Percentiles rank a stretch among this genome's conserved stretches.
Evolutionary conservation across 92 coral and sea anemone genomes (phyloP).

Genomic region (Pocillopora meandrina): DNA sequence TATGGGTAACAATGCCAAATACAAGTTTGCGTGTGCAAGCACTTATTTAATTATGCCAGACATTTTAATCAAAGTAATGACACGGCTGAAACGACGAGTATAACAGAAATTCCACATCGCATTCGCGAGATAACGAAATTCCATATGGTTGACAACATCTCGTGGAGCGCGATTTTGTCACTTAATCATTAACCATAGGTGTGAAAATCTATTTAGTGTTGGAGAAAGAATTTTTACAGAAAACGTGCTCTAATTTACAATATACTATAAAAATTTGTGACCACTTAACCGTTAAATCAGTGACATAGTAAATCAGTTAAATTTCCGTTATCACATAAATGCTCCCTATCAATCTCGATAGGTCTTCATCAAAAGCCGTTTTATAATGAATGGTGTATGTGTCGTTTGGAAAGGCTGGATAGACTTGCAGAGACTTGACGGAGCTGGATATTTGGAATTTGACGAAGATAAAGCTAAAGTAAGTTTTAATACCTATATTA

Average conservation of each 20-base stretch:
- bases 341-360: slow-evolving; percentile 17
- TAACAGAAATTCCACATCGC: slow-evolving; percentile 8
- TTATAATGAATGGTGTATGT: slow-evolving; percentile 97
- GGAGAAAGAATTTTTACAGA: not conserved
- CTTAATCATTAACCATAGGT: not conserved
- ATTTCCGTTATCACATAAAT: not conserved
- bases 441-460: slow-evolving; percentile 92
- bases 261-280: not conserved
- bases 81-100: not conserved
- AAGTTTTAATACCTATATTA: not conserved
- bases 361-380: slow-evolving; percentile 91
- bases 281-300: not conserved
- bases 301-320: not conserved
- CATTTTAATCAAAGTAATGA: slow-evolving; percentile 28
- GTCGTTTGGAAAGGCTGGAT: slow-evolving; percentile 97
- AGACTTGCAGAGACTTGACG: slow-evolving; percentile 93
- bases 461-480: slow-evolving; percentile 96
- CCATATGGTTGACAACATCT: slow-evolving; percentile 1
- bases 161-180: not conserved
- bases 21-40: slow-evolving; percentile 41
- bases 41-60: slow-evolving; percentile 33
- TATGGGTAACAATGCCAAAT: slow-evolving; percentile 5
- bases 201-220: not conserved
- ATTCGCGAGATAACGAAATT: slow-evolving; percentile 5
- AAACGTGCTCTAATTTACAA: not conserved